Percentiles rank a stretch among this genome's conserved stretches.
phyloP scores from a whole-genome alignment of 1,140 invertebrate species.

The Platyscapa corneri region DNA sequence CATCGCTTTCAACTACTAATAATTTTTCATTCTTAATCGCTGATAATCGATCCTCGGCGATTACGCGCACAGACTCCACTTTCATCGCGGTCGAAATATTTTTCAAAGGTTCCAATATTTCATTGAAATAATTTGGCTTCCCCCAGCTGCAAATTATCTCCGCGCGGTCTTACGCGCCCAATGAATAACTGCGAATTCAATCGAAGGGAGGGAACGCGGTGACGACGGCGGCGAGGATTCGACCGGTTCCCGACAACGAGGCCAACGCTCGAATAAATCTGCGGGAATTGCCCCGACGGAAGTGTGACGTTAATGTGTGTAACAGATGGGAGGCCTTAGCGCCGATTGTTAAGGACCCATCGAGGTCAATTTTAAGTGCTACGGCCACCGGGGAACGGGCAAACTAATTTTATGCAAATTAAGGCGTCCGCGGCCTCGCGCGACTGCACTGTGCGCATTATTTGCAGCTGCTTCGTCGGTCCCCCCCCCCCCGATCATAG shows the following conservation, averaged over 20 bases:
- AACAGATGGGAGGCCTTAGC: constrained; percentile 17
- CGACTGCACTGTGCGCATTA: not conserved
- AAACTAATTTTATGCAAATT: constrained; percentile 51
- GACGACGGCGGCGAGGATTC: no score
- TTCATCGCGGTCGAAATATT: not conserved
- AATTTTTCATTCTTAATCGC: not conserved
- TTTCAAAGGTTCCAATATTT: not conserved
- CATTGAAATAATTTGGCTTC: not conserved
- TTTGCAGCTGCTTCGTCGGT: constrained; percentile 24
- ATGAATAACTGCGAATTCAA: constrained; percentile 13
- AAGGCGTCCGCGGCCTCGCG: not conserved
- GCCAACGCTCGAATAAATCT: constrained; percentile 25
- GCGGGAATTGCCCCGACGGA: constrained; percentile 21
- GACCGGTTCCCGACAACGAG: not conserved
- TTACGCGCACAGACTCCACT: not conserved
- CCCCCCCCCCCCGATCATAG: no score
- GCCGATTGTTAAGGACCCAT: constrained; percentile 37
- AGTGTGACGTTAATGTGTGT: constrained; percentile 42
- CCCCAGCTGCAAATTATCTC: constrained; percentile 11
- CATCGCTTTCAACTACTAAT: not conserved
- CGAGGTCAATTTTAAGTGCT: constrained; percentile 39
- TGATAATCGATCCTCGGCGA: not conserved
- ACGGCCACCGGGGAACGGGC: not conserved
- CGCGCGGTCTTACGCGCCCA: not conserved
- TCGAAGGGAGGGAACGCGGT: not conserved